A percentile compares a stretch with the other conserved stretches of the same genome.
phyloP scores from a whole-genome alignment of 2,888 invertebrate genomes.

The Oscheius onirici region DNA sequence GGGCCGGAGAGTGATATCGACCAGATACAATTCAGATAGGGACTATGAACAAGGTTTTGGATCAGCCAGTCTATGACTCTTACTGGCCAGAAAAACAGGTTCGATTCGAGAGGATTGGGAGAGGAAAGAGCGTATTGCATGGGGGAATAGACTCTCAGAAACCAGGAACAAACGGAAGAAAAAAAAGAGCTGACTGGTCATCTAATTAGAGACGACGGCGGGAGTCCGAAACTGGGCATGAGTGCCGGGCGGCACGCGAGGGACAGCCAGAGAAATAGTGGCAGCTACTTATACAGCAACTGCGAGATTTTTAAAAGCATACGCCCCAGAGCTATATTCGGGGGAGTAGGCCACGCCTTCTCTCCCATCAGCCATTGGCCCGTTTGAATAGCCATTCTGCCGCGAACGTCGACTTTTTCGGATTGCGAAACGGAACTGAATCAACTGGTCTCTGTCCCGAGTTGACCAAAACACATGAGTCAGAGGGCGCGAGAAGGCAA shows the following conservation, averaged over 20 bases:
- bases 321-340: slow-evolving; percentile 15
- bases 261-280: background rate
- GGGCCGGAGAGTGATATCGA: too few relatives aligned
- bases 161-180: background rate
- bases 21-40: too few relatives aligned
- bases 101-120: background rate
- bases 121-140: background rate
- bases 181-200: background rate
- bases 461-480: slow-evolving; percentile 16
- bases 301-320: background rate
- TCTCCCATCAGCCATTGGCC: slow-evolving; percentile 4
- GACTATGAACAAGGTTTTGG: background rate
- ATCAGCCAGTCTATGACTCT: background rate
- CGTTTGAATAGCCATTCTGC: slow-evolving; percentile 7
- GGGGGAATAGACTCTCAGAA: background rate
- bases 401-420: slow-evolving; percentile 8
- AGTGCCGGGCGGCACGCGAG: slow-evolving; percentile 13
- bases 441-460: background rate
- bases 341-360: background rate
- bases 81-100: background rate
- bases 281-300: slow-evolving; percentile 25
- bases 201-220: slow-evolving; percentile 16
- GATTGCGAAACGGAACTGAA: slow-evolving; percentile 14
- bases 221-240: slow-evolving; percentile 7
- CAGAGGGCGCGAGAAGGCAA: background rate